Base-by-base conservation (phyloP, 2,797 vertebrate species). In the Takifugu ocellatus region DNA sequence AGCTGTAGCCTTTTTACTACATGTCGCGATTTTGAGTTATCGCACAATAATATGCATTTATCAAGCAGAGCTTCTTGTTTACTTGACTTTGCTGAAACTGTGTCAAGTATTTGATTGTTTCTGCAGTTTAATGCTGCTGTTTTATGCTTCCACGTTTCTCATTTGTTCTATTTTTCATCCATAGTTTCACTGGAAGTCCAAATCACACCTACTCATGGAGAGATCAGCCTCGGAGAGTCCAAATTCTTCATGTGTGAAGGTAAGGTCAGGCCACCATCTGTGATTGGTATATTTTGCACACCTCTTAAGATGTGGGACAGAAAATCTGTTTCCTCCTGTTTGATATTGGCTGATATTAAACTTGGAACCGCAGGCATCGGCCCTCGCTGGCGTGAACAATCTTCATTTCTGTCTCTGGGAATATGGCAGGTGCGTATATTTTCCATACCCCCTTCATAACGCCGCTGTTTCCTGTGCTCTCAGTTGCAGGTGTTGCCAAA, bases 191-290 rank as follows among this genome's bases (percentile, higher is more conserved):
- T 99, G 81, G 93, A 98, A 72, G 96, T 99, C 84, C 92, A 94
- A 83, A 98, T 99, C 62, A 94, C 88, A 66, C 97, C 97, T 21
- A 92, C 90, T 50, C 93, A 97, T 74, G 95, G 95, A 9, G 97
- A 99, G 85, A 96, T 99, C 85, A 97, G 95, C 56, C 93, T 99
- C 6, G 97, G 96, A 84, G 96, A 99, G 60, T 98, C 96, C 47
- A 98, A 98, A 62, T 99, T 99, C 93, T 99, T 99, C 90, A 82
- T 97, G 81, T 99, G 97, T 70, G 93, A 96, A 90, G 96, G 97
- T 96, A 91, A 84, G 92, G 71, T 58, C 45, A 60, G 36, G 12
- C 36, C 14, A 10, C 12, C 36, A 5, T 11, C 36, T 39, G 11
- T 14, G 36, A 39, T 39, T 33, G 31, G 14, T 14, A 1, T 39